phyloP scores from a whole-genome alignment of 2,888 invertebrate genomes.

The Drosophila kuntzei region DNA sequence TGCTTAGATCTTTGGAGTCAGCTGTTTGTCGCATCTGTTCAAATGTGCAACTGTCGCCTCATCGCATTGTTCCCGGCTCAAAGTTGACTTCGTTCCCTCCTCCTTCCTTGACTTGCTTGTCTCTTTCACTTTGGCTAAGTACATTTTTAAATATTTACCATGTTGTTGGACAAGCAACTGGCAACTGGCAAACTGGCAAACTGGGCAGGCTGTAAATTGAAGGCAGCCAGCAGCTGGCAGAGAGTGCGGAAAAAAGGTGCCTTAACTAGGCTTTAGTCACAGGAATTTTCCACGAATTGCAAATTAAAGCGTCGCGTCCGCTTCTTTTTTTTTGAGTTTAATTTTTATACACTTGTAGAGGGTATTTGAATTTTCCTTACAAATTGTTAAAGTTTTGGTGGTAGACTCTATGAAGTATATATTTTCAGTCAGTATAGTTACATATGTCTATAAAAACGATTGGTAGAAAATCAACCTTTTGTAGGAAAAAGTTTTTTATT shows the following conservation, averaged over 20 bases:
- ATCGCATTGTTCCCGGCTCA: slow-evolving; percentile 53
- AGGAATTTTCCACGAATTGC: slow-evolving; percentile 83
- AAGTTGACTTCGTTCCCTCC: slow-evolving; percentile 6
- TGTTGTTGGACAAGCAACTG: slow-evolving; percentile 64
- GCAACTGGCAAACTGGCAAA: slow-evolving; percentile 43
- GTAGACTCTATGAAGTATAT: neutral
- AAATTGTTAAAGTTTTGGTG: no score
- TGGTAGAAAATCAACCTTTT: no score
- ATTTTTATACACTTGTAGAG: slow-evolving; percentile 11
- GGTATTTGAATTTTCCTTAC: neutral
- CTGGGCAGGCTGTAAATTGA: slow-evolving; percentile 33
- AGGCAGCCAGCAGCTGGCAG: neutral
- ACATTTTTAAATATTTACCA: slow-evolving; percentile 80
- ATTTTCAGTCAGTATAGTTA: no score
- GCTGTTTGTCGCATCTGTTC: slow-evolving; percentile 76
- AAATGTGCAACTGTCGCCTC: slow-evolving; percentile 73
- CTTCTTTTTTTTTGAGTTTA: slow-evolving; percentile 29
- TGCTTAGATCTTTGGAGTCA: slow-evolving; percentile 38
- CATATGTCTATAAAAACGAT: no score
- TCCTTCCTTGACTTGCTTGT: slow-evolving; percentile 46
- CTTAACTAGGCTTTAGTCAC: slow-evolving; percentile 62
- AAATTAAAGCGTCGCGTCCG: slow-evolving; percentile 77
- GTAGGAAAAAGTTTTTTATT: no score
- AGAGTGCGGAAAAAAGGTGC: slow-evolving; percentile 3
- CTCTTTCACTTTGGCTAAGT: slow-evolving; percentile 78